Conservation (phyloP, 2,888 invertebrate species). For the Chirona hameri region DNA sequence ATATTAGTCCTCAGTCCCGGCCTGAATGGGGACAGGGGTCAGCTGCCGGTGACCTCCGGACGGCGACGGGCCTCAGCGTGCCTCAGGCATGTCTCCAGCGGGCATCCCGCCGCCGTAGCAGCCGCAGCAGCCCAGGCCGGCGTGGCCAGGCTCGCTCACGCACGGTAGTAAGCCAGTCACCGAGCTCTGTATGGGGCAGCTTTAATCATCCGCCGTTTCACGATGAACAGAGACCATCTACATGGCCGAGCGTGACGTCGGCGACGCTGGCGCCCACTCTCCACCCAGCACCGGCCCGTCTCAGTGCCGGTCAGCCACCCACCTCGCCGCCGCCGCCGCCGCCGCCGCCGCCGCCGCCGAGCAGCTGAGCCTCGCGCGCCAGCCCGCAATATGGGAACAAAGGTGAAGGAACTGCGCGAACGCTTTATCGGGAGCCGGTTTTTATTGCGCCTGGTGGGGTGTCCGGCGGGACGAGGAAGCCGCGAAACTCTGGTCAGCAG, state of each 20-base stretch:
- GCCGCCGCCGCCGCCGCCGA: no score
- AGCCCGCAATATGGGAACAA: neutral
- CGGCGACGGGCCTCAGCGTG: no score
- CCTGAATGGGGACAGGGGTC: no score
- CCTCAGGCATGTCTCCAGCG: no score
- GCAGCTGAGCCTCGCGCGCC: neutral
- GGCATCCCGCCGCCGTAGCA: no score
- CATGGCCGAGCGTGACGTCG: neutral
- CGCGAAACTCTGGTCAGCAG: neutral
- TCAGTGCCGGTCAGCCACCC: neutral
- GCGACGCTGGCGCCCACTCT: neutral
- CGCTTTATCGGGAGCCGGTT: neutral
- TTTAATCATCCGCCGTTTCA: no score
- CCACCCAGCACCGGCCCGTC: neutral
- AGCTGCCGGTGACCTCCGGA: no score
- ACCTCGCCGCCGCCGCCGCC: neutral
- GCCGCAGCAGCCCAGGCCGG: no score
- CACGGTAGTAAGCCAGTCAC: no score
- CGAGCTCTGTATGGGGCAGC: no score
- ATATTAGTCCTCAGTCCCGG: no score
- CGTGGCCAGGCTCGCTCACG: no score
- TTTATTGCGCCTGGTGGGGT: conserved; percentile 23
- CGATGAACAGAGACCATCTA: neutral
- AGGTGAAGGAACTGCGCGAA: conserved; percentile 25
- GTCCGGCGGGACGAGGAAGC: conserved; percentile 25